A percentile compares a stretch with the other conserved stretches of the same genome.
Conservation (phyloP, 2,888 invertebrate genomes). For the Pammene fasciana region DNA sequence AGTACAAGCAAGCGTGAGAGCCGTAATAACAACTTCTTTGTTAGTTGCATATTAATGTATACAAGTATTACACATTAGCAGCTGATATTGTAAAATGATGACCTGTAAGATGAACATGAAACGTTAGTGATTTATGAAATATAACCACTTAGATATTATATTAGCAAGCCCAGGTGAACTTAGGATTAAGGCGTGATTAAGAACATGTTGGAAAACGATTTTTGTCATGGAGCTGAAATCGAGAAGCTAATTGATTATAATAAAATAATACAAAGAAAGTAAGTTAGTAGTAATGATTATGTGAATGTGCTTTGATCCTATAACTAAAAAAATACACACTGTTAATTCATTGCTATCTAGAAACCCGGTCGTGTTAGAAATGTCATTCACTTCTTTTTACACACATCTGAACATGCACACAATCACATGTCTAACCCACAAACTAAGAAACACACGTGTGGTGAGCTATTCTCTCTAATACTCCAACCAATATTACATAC, state of each 20-base stretch:
- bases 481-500: too few species aligned
- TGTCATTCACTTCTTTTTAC: slow-evolving; percentile 81
- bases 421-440: slow-evolving; percentile 36
- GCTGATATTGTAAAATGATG: neutral
- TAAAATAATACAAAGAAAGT: slow-evolving; percentile 2
- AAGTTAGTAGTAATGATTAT: neutral
- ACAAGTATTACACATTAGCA: slow-evolving; percentile 6
- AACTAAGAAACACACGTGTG: slow-evolving; percentile 41
- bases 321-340: slow-evolving; percentile 10
- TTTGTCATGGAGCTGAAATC: neutral
- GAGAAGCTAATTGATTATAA: neutral
- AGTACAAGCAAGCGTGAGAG: slow-evolving; percentile 18
- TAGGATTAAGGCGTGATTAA: too few species aligned
- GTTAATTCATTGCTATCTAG: slow-evolving; percentile 21
- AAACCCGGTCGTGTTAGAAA: slow-evolving; percentile 51
- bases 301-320: slow-evolving; percentile 11
- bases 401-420: slow-evolving; percentile 55
- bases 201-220: too few species aligned
- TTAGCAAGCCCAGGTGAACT: too few species aligned
- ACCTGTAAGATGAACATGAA: slow-evolving; percentile 13
- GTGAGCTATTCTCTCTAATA: neutral
- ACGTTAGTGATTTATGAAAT: slow-evolving; percentile 1
- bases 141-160: too few species aligned
- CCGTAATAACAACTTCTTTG: neutral
- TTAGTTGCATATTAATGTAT: slow-evolving; percentile 6